Base-by-base conservation (phyloP, 2,113 vertebrate genomes). In the Hyla sarda region DNA sequence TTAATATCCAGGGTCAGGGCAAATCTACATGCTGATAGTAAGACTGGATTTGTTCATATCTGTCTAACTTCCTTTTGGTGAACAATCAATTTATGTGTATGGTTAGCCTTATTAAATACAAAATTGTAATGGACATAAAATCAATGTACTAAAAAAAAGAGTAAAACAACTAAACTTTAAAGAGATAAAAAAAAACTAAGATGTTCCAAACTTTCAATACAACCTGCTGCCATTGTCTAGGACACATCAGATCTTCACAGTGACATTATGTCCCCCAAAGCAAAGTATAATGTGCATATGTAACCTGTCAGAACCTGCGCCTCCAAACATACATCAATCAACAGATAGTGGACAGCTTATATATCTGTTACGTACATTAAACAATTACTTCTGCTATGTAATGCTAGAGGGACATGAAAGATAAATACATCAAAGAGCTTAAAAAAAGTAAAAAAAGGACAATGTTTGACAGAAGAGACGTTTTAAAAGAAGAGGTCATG, bases 181-280 rank as follows among this genome's bases (percentile, higher is more conserved):
- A 69, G 0, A 13, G 30, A 28, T 69, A 69, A 69, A 69, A 69
- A 69, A 32, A 8, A 69, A 69, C 14, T 37, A 58, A 30, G 2
- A 37, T n/a, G 52, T 54, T n/a, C 2, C 30, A 58, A 79, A 28
- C 41, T 34, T 52, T 56, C 10, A 21, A 11, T 28, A 37, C 21
- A 58, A 58, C 30, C 28, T 45, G 3, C 25, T 12, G 8, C 41
- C 21, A 58, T 30, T 79, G 52, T 17, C 32, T 54, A 14, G 76
- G 34, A 79, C 5, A n/a, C 32, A 58, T 79, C 9, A 79, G 32
- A 58, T 58, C 52, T 54, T 78, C 52, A 13, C 76, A 58, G 12
- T 58, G 52, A 79, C 76, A 79, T n/a, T 58, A 12, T 58, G 76
- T 79, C 54, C 76, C 76, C 76, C n/a, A 79, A 56, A 79, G 76